A percentile compares a stretch with the other conserved stretches of the same genome.
phyloP scores from a whole-genome alignment of 2,797 vertebrate species.

The Geotrypetes seraphini region DNA sequence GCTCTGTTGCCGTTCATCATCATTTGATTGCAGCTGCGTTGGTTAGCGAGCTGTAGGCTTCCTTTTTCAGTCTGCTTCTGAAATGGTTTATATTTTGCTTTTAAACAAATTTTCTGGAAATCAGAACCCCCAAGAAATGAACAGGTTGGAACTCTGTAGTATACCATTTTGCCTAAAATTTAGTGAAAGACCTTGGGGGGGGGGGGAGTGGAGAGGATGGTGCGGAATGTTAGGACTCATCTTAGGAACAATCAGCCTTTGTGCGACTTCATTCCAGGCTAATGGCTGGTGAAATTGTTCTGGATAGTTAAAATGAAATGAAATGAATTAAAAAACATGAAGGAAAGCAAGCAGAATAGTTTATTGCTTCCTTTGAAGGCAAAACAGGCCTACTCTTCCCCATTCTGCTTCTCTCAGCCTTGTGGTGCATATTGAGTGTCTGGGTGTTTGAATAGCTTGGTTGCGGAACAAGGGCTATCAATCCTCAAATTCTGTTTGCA shows the following conservation, averaged over 20 bases:
- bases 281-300: constrained; percentile 66
- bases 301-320: constrained; percentile 66
- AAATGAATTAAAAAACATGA: constrained; percentile 64
- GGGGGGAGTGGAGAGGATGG: too few species aligned
- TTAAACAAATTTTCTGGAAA: constrained; percentile 11
- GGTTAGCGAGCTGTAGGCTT: constrained; percentile 4
- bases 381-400: constrained; percentile 45
- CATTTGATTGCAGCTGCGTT: background rate
- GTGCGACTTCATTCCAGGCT: constrained; percentile 55
- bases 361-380: constrained; percentile 61
- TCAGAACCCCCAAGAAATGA: too few species aligned
- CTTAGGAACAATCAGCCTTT: constrained; percentile 49
- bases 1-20: background rate
- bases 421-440: constrained; percentile 39
- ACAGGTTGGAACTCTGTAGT: constrained; percentile 23
- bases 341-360: constrained; percentile 49
- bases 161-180: constrained; percentile 34
- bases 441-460: constrained; percentile 36
- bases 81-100: constrained; percentile 28
- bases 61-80: constrained; percentile 13
- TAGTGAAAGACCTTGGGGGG: constrained; percentile 31
- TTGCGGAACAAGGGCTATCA: constrained; percentile 43
- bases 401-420: constrained; percentile 47
- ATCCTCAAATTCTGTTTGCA: too few species aligned
- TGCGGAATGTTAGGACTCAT: constrained; percentile 24